Base-by-base conservation (phyloP, 92 coral and sea anemone species). In the Plumapathes pennacea region DNA sequence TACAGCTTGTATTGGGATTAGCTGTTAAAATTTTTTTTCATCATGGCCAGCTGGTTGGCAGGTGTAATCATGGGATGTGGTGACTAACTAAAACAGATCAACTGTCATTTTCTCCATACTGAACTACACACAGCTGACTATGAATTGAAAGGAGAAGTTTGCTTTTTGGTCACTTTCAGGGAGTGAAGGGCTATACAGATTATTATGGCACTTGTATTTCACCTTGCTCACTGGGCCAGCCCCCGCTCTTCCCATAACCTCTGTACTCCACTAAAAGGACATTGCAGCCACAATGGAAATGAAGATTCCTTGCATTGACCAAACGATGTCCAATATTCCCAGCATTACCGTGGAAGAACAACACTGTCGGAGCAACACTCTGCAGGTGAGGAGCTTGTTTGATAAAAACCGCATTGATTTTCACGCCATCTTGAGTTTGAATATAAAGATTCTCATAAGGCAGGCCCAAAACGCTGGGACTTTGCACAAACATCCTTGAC, bases 151-250 rank as follows among this genome's bases (percentile, higher is more conserved):
- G n/a, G n/a, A n/a, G n/a, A n/a, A n/a, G n/a, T n/a, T n/a, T n/a
- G n/a, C n/a, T n/a, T n/a, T n/a, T n/a, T n/a, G n/a, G n/a, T n/a
- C n/a, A n/a, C n/a, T n/a, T n/a, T n/a, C n/a, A n/a, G n/a, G n/a
- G n/a, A n/a, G n/a, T n/a, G n/a, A n/a, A n/a, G n/a, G n/a, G n/a
- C n/a, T n/a, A n/a, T n/a, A n/a, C 8, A 29, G 9, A 15, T 26
- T 15, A 7, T 24, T 15, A 1, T 20, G n/a, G n/a, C n/a, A n/a
- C n/a, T n/a, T n/a, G n/a, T n/a, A 4, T 14, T 92, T 39, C 57
- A 92, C 98, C 98, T 65, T 84, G 69, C 70, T 92, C 98, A 80
- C 96, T 92, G 7, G 98, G 98, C 0, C 89, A 86, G 10, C 98
- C 98, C 25, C 81, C 98, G 39, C 98, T 92, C 47, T 86, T 89